A percentile compares a stretch with the other conserved stretches of the same genome.
Conservation (phyloP, 2,797 vertebrate species). For the Acrossocheilus fasciatus region DNA sequence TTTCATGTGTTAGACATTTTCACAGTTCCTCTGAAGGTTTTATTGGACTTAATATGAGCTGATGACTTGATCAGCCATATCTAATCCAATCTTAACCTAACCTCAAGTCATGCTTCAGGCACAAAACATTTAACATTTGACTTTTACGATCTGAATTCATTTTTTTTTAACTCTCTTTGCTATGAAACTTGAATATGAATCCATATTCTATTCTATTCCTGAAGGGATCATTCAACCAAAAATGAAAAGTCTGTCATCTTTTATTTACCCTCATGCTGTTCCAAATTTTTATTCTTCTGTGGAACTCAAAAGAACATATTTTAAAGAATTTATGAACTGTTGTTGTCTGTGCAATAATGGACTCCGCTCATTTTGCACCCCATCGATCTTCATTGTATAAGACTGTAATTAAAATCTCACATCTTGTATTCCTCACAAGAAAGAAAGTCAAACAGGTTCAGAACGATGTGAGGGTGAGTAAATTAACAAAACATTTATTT, state of each 20-base stretch:
- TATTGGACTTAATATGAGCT: background rate
- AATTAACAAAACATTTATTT: background rate
- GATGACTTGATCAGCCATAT: constrained; percentile 6
- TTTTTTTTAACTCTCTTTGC: too few species aligned
- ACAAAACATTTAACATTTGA: constrained; percentile 2
- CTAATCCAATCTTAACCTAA: background rate
- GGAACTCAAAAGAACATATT: background rate
- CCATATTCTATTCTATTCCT: background rate
- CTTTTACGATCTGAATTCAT: background rate
- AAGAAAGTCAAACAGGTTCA: background rate
- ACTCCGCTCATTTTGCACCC: background rate
- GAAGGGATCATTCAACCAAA: background rate
- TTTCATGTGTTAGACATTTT: constrained; percentile 9
- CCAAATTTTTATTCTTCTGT: background rate
- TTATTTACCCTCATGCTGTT: background rate
- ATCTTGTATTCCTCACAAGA: background rate
- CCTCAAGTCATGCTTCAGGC: background rate
- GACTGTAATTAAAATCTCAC: background rate
- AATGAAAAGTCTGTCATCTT: background rate
- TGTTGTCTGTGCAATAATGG: background rate
- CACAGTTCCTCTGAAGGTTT: background rate
- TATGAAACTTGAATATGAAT: too few species aligned
- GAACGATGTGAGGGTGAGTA: background rate
- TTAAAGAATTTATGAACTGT: background rate
- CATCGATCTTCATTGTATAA: background rate